Conservation (phyloP, 2,888 invertebrate species). For the Neoaliturus tenellus region DNA sequence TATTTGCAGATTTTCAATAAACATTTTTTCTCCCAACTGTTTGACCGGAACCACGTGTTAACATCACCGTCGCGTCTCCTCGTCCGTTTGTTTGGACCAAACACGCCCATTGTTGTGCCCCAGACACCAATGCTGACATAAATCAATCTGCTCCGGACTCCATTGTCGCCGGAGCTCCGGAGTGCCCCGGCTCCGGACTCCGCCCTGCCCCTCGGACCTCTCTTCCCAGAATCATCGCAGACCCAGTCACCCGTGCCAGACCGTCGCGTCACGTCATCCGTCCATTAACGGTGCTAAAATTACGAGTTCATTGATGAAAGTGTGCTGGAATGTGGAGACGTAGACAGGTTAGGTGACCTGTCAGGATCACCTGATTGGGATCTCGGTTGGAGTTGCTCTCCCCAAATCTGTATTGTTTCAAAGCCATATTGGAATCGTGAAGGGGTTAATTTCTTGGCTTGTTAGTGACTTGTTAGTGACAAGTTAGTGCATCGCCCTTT, state of each 20-base stretch:
- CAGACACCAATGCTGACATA: not conserved
- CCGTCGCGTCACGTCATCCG: not conserved
- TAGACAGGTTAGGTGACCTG: not conserved
- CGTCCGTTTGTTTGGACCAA: not conserved
- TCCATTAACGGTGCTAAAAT: not conserved
- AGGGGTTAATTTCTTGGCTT: too few species aligned
- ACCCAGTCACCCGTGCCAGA: not conserved
- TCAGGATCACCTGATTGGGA: not conserved
- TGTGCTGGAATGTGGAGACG: not conserved
- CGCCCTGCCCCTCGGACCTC: not conserved
- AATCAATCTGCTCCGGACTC: not conserved
- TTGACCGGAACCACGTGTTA: too few species aligned
- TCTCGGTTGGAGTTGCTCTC: too few species aligned
- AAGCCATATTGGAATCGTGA: too few species aligned
- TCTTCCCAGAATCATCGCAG: not conserved
- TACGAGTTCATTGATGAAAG: not conserved
- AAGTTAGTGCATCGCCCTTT: too few species aligned
- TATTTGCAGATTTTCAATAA: too few species aligned
- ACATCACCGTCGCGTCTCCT: not conserved
- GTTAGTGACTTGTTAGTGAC: too few species aligned
- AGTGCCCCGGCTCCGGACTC: not conserved
- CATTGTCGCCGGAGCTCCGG: not conserved
- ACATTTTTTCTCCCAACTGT: too few species aligned
- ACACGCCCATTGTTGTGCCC: not conserved
- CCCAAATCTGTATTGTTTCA: too few species aligned